Percentiles rank a stretch among this genome's conserved stretches.
These are phyloP conservation scores for Palloptera scutellata DNA, from an alignment of 2,888 invertebrate genomes.

Conservation along the genomic window DNA sequence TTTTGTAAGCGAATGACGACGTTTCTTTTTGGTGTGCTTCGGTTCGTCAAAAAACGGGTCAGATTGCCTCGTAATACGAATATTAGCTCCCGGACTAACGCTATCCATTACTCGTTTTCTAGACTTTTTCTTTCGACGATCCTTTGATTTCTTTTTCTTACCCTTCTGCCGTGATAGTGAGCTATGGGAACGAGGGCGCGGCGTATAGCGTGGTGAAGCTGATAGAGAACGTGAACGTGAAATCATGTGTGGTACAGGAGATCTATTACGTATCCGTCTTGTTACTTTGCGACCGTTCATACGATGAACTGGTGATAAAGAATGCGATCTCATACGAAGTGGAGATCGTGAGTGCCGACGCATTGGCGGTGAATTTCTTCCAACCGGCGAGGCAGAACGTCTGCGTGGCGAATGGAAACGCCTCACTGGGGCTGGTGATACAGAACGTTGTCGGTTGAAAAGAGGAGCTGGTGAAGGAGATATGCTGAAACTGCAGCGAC, in stretches of 20 bases:
- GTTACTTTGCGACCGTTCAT: slow-evolving; percentile 46
- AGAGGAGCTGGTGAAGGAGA: slow-evolving; percentile 55
- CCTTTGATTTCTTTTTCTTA: slow-evolving; percentile 55
- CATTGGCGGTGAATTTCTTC: slow-evolving; percentile 37
- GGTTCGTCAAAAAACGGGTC: slow-evolving; percentile 48
- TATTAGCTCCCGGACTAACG: slow-evolving; percentile 48
- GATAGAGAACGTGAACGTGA: slow-evolving; percentile 39
- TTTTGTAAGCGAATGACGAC: slow-evolving; percentile 50
- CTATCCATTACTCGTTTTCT: slow-evolving; percentile 49
- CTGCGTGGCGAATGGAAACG: slow-evolving; percentile 48
- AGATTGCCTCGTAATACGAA: slow-evolving; percentile 53
- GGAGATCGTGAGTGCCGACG: slow-evolving; percentile 47
- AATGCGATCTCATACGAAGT: slow-evolving; percentile 56
- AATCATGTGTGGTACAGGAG: slow-evolving; percentile 29
- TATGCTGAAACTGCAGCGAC: slow-evolving; percentile 56
- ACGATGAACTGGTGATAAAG: slow-evolving; percentile 47
- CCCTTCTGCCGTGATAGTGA: slow-evolving; percentile 44
- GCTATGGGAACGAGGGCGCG: slow-evolving; percentile 56
- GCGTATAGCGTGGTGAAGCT: slow-evolving; percentile 56
- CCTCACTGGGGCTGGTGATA: slow-evolving; percentile 35
- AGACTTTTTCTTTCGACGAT: slow-evolving; percentile 53
- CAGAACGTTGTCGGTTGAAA: slow-evolving; percentile 35
- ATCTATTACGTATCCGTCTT: slow-evolving; percentile 37
- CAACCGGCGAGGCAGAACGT: slow-evolving; percentile 47
- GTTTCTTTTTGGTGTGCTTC: slow-evolving; percentile 49